Evolutionary conservation across 2,113 vertebrate genomes (phyloP), one percentile per base, ranked within the genome.

Genomic region (Hemibagrus wyckioides): DNA sequence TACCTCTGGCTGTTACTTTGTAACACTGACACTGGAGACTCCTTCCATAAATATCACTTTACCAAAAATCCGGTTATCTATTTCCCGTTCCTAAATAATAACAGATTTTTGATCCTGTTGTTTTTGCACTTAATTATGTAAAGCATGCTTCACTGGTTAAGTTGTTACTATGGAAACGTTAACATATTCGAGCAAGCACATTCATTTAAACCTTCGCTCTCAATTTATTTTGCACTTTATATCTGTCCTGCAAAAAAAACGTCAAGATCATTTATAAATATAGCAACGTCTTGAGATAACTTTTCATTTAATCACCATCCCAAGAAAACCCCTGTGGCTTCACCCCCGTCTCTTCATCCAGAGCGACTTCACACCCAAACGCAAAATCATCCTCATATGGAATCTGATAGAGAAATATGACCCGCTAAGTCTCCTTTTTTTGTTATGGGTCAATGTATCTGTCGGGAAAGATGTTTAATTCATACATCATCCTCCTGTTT

Each of bases 401-500:
- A 88, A 85, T 79, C 30, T 33, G 50, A 84, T 88, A 36, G 39
- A 81, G 82, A 88, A 88, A 84, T 80, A 75, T 85, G 80, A 85
- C 63, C 82, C 69, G 73, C 59, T 85, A 81, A 52, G 63, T 44
- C 73, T 80, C 33, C 36, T 39, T 54, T 59, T 89, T 85, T 41
- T 88, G 73, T 84, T 80, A 71, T 33, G 77, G 75, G 82, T 86
- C 80, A 88, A 75, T 80, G 86, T 76, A 57, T 79, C 65, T 84
- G 89, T 83, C 89, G 80, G 39, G 71, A 69, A 73, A 54, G 30
- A 90, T 90, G 84, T 88, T 80, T 81, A 80, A 73, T 83, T 90
- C 86, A 90, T 90, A 83, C 86, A 88, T 90, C 86, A 88, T 10
- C 44, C 85, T 54, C 41, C 87, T 88, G 86, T 90, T 86, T 90